Percentiles rank a stretch among this genome's conserved stretches.
Conservation (phyloP, 2,113 vertebrate species). For the Trogon melanurus region DNA sequence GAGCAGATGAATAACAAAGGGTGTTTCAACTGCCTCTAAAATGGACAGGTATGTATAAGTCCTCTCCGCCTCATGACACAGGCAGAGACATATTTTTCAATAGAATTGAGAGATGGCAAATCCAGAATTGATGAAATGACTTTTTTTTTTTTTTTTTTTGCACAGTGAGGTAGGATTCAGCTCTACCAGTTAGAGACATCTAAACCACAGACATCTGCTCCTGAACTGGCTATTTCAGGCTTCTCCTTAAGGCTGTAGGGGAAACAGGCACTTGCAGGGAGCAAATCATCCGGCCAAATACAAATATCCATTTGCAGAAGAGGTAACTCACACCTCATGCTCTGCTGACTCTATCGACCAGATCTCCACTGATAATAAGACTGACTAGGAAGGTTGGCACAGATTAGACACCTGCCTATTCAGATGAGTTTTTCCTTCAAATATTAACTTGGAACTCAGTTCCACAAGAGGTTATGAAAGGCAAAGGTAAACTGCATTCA, state of each 20-base stretch:
- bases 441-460: neutral
- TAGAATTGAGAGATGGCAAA: conserved; percentile 29
- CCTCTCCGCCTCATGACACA: neutral
- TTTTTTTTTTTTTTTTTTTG: neutral
- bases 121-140: conserved; percentile 38
- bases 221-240: neutral
- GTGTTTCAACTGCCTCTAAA: neutral
- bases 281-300: neutral
- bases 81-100: conserved; percentile 23
- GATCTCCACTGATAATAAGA: neutral
- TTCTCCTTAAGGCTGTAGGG: neutral
- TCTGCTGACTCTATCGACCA: neutral
- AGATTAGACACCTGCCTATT: neutral
- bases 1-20: neutral
- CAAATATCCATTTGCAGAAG: neutral
- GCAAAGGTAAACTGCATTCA: conserved; percentile 13
- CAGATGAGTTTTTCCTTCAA: neutral
- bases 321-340: neutral
- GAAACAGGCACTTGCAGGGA: neutral
- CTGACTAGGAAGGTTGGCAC: neutral
- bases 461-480: neutral
- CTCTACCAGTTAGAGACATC: neutral
- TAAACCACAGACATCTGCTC: neutral
- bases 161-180: neutral
- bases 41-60: conserved; percentile 8